Evolutionary conservation across 2,797 vertebrate genomes (phyloP).

Genomic region (Adrianichthys oophorus): DNA sequence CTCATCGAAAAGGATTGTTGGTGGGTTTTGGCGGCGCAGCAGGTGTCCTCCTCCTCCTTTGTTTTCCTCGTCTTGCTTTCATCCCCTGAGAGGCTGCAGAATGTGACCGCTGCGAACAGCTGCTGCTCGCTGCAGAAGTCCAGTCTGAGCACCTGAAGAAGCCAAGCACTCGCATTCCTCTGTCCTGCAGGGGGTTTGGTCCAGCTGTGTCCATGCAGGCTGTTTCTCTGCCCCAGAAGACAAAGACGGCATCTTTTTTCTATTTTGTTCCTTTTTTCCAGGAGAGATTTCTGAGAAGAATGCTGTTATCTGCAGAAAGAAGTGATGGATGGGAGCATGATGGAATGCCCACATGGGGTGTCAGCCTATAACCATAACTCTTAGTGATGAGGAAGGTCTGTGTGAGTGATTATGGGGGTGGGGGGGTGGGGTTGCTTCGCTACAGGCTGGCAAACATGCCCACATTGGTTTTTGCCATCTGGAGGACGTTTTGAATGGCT

Average conservation of each 20-base stretch:
- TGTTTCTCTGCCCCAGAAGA: slow-evolving; percentile 35
- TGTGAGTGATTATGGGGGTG: slow-evolving; percentile 6
- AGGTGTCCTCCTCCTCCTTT: slow-evolving; percentile 43
- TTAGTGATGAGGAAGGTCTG: slow-evolving; percentile 16
- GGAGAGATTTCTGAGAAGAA: slow-evolving; percentile 1
- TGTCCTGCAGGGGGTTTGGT: slow-evolving; percentile 55
- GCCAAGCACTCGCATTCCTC: slow-evolving; percentile 56
- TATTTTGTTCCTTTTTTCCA: slow-evolving; percentile 10
- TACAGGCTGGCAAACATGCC: slow-evolving; percentile 52
- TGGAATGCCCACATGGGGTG: slow-evolving; percentile 11
- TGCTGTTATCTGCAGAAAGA: slow-evolving; percentile 43
- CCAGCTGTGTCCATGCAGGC: slow-evolving; percentile 5
- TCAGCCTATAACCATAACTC: slow-evolving; percentile 20
- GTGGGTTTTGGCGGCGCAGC: slow-evolving; percentile 16
- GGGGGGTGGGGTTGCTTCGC: neutral
- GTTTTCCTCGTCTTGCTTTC: slow-evolving; percentile 19
- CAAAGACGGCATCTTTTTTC: slow-evolving; percentile 16
- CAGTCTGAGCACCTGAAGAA: slow-evolving; percentile 22
- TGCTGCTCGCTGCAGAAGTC: slow-evolving; percentile 42
- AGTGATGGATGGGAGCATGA: slow-evolving; percentile 46
- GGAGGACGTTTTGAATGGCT: slow-evolving; percentile 51
- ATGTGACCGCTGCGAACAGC: slow-evolving; percentile 56
- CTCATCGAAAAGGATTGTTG: no score
- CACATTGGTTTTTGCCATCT: slow-evolving; percentile 44
- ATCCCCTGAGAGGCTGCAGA: slow-evolving; percentile 33